A percentile compares a stretch with the other conserved stretches of the same genome.
Evolutionary conservation across 2,113 vertebrate species (phyloP).

Genomic region (Tonatia bakeri): DNA sequence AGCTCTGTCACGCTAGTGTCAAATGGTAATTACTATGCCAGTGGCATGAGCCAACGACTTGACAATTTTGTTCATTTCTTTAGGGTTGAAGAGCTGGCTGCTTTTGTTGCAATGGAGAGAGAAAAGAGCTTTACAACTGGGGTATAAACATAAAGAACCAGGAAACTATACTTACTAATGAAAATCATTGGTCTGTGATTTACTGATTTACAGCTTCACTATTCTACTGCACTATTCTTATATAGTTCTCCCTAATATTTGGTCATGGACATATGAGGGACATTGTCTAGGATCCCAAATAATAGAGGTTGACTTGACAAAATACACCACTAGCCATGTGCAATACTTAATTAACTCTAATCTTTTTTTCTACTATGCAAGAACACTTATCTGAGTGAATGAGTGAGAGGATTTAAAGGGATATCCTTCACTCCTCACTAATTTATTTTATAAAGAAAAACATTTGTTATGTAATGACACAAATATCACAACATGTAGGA

Average conservation of each 20-base stretch:
- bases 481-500: not conserved
- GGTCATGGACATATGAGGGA: not conserved
- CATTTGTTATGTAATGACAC: not conserved
- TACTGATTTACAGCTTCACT: not conserved
- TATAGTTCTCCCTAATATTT: not conserved
- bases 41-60: not conserved
- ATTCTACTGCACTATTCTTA: not conserved
- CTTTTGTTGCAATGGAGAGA: too few species aligned
- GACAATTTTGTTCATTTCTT: not conserved
- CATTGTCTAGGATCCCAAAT: not conserved
- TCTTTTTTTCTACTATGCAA: not conserved
- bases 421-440: not conserved
- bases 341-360: not conserved
- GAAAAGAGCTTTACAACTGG: not conserved
- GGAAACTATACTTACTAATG: not conserved
- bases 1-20: not conserved
- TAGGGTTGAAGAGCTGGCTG: not conserved
- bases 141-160: not conserved
- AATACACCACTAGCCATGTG: not conserved
- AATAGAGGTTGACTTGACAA: not conserved
- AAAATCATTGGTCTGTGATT: not conserved
- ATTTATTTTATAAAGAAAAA: not conserved
- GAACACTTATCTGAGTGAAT: not conserved
- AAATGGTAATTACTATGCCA: not conserved
- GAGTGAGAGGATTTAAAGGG: not conserved